Conservation (phyloP, 2,113 vertebrate species). For the Orthonyx spaldingii region DNA sequence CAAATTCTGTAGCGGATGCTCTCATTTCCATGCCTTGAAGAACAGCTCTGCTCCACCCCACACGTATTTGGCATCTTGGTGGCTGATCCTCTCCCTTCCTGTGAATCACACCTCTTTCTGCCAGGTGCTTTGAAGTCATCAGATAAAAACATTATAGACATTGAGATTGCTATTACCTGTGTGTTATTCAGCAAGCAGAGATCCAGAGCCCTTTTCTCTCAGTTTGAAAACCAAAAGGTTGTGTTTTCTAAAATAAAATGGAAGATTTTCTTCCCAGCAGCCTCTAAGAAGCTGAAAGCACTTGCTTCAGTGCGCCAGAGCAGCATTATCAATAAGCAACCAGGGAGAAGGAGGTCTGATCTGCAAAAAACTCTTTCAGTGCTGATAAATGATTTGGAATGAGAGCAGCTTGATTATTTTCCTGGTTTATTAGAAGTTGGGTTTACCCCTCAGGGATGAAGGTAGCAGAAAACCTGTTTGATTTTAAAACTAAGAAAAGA, state of each 20-base stretch:
- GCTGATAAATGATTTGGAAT: neutral
- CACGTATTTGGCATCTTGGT: neutral
- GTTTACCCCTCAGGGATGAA: neutral
- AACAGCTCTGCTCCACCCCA: neutral
- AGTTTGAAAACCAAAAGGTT: neutral
- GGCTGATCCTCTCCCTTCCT: neutral
- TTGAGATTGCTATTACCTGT: neutral
- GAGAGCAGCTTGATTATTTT: neutral
- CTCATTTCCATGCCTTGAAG: neutral
- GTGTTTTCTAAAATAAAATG: neutral
- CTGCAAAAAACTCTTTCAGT: neutral
- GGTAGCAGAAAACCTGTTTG: neutral
- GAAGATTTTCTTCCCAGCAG: neutral
- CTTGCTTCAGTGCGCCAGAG: neutral
- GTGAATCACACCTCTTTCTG: neutral
- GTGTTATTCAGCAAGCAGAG: neutral
- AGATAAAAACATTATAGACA: neutral
- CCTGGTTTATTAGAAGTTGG: neutral
- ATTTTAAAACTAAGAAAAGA: conserved; percentile 29
- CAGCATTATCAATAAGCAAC: neutral
- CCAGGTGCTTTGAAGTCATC: neutral
- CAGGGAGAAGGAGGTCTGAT: neutral
- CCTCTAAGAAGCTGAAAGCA: neutral
- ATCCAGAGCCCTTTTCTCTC: neutral
- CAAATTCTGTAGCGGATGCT: neutral